These are phyloP conservation scores for Drosophila nigrodunni DNA, from an alignment of 1,140 invertebrate species.

Conservation along the genomic window DNA sequence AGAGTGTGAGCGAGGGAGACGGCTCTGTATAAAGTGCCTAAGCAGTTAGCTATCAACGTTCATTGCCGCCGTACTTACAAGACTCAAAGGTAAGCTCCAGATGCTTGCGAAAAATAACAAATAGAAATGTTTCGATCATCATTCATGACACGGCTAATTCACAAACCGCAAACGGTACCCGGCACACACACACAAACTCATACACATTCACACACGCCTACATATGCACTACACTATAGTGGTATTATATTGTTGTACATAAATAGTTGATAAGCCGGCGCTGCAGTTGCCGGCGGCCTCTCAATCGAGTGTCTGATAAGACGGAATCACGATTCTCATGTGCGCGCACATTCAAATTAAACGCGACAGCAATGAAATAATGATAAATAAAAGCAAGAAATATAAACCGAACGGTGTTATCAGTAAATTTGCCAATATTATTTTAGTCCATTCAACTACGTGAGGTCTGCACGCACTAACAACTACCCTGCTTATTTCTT, in stretches of 20 bases:
- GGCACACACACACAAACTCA: slow-evolving; percentile 7
- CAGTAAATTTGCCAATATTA: slow-evolving; percentile 42
- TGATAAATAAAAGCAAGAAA: slow-evolving; percentile 59
- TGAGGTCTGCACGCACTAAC: not conserved
- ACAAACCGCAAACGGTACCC: slow-evolving; percentile 44
- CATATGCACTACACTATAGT: slow-evolving; percentile 15
- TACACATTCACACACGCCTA: not conserved
- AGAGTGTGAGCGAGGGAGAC: slow-evolving; percentile 5
- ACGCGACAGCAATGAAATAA: slow-evolving; percentile 70
- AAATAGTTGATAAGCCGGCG: slow-evolving; percentile 60
- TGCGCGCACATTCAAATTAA: slow-evolving; percentile 78
- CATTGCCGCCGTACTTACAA: slow-evolving; percentile 53
- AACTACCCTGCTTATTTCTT: slow-evolving; percentile 27
- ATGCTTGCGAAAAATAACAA: slow-evolving; percentile 30
- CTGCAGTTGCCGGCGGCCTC: slow-evolving; percentile 59
- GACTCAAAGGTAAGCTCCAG: slow-evolving; percentile 56
- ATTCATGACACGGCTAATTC: slow-evolving; percentile 49
- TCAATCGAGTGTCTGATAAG: slow-evolving; percentile 69
- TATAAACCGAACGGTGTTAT: slow-evolving; percentile 48
- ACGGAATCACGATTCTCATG: slow-evolving; percentile 75
- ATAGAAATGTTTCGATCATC: slow-evolving; percentile 31
- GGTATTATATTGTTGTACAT: slow-evolving; percentile 10
- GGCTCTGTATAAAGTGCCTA: slow-evolving; percentile 43
- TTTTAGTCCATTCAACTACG: slow-evolving; percentile 10
- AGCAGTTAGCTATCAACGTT: slow-evolving; percentile 50